Base-by-base conservation (phyloP, 2,888 invertebrate genomes). In the Hemithea aestivaria region DNA sequence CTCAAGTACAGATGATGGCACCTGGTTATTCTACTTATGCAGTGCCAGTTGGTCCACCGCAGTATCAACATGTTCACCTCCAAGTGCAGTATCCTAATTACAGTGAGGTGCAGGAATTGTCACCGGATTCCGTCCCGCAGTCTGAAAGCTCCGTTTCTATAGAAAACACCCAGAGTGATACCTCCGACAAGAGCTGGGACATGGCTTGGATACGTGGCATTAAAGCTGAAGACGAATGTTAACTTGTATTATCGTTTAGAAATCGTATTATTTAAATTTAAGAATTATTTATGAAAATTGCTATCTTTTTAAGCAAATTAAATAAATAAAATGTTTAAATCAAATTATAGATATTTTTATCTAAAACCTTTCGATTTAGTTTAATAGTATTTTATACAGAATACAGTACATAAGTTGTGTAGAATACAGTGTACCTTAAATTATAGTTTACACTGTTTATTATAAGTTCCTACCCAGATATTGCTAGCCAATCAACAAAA, bases 181-280 rank as follows among this genome's bases (percentile, higher is more conserved):
- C 53, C 1, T 40, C 49, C 20, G 66, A 62, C 1, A 61, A 56
- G 20, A 72, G 51, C 34, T 76, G 72, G 66, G 77, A 79, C 33
- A 43, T 73, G n/a, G 76, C 80, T 0, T 79, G 79, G 80, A 65
- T 79, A 20, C 62, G 55, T 7, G 61, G 63, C 39, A 63, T 76
- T 32, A 50, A 72, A 9, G 49, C 52, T 7, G 69, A 71, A 25
- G 73, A 74, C 0, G 71, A 73, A 27, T 62, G 47, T 45, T 68
- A 51, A 43, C 24, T 11, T 27, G 26, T 37, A 33, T 45, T n/a
- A n/a, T n/a, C n/a, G n/a, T n/a, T n/a, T n/a, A n/a, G 9, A 12
- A 35, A 27, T 27, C 20, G 9, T 8, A 16, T 45, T 32, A 40
- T 45, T 32, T 30, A 40, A 42, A 21, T 20, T 25, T 33, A 33